Percentiles rank a stretch among this genome's conserved stretches.
phyloP scores from a whole-genome alignment of 2,113 vertebrate genomes.

The Pavo muticus region DNA sequence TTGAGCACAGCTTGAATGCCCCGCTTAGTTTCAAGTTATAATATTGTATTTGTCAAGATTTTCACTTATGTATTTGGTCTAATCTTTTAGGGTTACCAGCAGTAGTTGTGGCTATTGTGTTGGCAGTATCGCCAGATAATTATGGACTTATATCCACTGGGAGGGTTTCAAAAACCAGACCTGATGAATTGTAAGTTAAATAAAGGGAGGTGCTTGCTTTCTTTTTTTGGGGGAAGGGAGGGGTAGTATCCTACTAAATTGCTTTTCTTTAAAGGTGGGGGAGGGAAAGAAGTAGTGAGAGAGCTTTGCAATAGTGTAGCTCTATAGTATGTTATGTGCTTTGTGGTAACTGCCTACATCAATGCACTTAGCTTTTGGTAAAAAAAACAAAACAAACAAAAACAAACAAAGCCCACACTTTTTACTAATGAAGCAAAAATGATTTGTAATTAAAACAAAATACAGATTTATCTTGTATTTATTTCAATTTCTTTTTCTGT shows the following conservation, averaged over 20 bases:
- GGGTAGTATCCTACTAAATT: background rate
- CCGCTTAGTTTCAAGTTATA: background rate
- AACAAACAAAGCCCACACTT: too few relatives aligned
- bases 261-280: background rate
- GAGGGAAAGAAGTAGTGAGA: background rate
- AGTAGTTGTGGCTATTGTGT: conserved; percentile 85
- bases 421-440: background rate
- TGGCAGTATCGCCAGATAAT: conserved; percentile 86
- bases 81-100: conserved; percentile 86
- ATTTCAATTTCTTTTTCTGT: background rate
- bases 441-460: background rate
- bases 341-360: background rate
- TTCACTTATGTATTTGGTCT: background rate
- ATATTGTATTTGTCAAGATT: background rate
- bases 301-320: background rate
- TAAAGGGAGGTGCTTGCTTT: background rate
- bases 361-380: background rate
- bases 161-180: conserved; percentile 76
- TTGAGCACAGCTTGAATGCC: background rate
- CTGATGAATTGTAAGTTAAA: conserved; percentile 91
- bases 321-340: background rate
- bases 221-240: too few relatives aligned
- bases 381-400: background rate
- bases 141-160: conserved; percentile 88
- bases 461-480: background rate